Percentiles rank a stretch among this genome's conserved stretches.
Evolutionary conservation across 1,140 invertebrate genomes (phyloP).

Genomic region (Drosophila parvula): DNA sequence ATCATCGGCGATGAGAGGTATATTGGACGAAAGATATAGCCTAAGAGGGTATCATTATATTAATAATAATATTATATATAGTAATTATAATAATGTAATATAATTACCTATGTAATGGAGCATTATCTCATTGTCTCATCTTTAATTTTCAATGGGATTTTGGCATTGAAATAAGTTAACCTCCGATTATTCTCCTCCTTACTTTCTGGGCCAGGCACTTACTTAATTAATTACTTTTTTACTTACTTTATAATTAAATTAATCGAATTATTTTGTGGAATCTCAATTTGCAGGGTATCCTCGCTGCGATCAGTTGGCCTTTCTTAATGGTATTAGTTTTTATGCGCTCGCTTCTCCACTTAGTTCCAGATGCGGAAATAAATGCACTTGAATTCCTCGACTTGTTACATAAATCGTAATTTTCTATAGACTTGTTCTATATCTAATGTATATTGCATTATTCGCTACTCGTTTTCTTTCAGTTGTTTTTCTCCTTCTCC

Average conservation of each 20-base stretch:
- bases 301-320: neutral
- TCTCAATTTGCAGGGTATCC: neutral
- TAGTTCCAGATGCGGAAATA: conserved; percentile 75
- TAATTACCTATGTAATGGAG: neutral
- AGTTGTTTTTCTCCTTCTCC: neutral
- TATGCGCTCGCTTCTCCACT: conserved; percentile 49
- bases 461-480: conserved; percentile 66
- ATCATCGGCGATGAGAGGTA: neutral
- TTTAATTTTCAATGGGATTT: neutral
- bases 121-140: too few species aligned
- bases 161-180: too few species aligned
- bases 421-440: conserved; percentile 77
- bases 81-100: neutral
- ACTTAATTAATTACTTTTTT: too few species aligned
- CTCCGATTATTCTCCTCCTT: too few species aligned
- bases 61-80: neutral
- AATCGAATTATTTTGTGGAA: accelerated
- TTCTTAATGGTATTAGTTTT: conserved; percentile 16
- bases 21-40: neutral
- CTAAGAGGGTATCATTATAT: neutral
- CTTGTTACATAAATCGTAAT: conserved; percentile 83
- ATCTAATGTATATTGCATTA: conserved; percentile 78
- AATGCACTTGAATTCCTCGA: conserved; percentile 76
- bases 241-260: neutral
- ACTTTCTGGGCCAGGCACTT: too few species aligned